These are phyloP conservation scores for Pipistrellus pygmaeus DNA, from an alignment of 2,797 vertebrate species.

Conservation along the genomic window DNA sequence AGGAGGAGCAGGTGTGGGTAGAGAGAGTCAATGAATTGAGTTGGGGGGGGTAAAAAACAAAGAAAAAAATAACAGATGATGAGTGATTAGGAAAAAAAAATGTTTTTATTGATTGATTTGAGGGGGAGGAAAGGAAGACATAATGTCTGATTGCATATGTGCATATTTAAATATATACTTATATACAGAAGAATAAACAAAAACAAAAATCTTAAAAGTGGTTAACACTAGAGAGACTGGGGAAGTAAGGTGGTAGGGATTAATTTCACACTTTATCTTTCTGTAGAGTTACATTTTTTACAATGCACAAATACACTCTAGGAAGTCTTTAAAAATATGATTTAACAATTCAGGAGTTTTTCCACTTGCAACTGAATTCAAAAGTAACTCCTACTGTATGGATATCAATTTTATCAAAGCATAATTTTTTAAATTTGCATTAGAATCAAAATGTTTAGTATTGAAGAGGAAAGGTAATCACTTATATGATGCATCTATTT, in stretches of 20 bases:
- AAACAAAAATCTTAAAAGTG: slow-evolving; percentile 19
- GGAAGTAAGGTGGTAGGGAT: not conserved
- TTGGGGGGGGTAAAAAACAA: too few species aligned
- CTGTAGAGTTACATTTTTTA: slow-evolving; percentile 9
- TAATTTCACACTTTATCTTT: slow-evolving; percentile 51
- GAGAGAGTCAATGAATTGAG: too few species aligned
- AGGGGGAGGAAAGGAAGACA: not conserved
- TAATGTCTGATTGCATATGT: not conserved
- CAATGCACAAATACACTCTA: slow-evolving; percentile 39
- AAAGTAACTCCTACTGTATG: slow-evolving; percentile 32
- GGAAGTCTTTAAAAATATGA: slow-evolving; percentile 24
- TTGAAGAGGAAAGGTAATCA: not conserved
- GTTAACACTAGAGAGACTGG: not conserved
- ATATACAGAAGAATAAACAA: slow-evolving; percentile 34
- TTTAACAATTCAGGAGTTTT: slow-evolving; percentile 43
- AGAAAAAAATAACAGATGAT: not conserved
- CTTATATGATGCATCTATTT: slow-evolving; percentile 36
- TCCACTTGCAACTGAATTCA: slow-evolving; percentile 32
- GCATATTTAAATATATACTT: slow-evolving; percentile 27
- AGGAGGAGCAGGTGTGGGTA: too few species aligned
- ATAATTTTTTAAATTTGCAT: slow-evolving; percentile 29
- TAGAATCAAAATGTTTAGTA: slow-evolving; percentile 46
- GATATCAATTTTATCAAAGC: slow-evolving; percentile 45
- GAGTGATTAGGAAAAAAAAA: not conserved
- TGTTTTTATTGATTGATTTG: not conserved